Evolutionary conservation across 1,140 invertebrate species (phyloP), one percentile per base, ranked within the genome.

Genomic region (Tetragonula clypearis): DNA sequence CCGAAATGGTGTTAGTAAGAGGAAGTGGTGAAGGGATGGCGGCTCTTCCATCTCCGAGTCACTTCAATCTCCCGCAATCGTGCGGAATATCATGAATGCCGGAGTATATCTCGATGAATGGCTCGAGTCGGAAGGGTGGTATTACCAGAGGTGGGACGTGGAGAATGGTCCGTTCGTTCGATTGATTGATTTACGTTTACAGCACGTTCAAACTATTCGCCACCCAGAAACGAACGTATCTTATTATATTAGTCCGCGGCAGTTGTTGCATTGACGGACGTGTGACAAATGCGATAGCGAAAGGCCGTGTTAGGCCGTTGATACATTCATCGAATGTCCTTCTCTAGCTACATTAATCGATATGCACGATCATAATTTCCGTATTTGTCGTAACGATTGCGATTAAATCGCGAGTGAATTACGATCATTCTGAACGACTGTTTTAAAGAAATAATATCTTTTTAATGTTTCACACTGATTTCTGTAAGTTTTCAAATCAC

Each of bases 11-110:
- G 69, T 62, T 65, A 23, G 80, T 17, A 76, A 60, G 66, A 71
- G 75, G 58, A 75, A 84, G 68, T 71, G 80, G 82, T 58, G 74
- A 82, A 71, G 71, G 82, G 82, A 68, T 75, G 82, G 72, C 68
- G 81, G 79, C 83, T 87, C 85, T 88, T 86, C 86, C 87, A 91
- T 91, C 87, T 87, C 90, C 91, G 87, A 90, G 87, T 91, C 90
- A 89, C 87, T 88, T 90, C 90, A 91, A 91, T 92, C 90, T 89
- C 87, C 90, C 78, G 91, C 89, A 92, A 93, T 92, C 91, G 90
- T 85, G 87, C 85, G 86, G 91, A 92, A 93, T 93, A 92, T 93
- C 91, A 92, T 92, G 91, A 93, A 92, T 92, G 91, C 90, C 86
- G 78, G 89, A 90, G 87, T 92, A 87, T 91, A 91, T 91, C 85